Percentiles rank a stretch among this genome's conserved stretches.
phyloP scores from a whole-genome alignment of 2,888 invertebrate genomes.

The Mesorhabditis sp. region DNA sequence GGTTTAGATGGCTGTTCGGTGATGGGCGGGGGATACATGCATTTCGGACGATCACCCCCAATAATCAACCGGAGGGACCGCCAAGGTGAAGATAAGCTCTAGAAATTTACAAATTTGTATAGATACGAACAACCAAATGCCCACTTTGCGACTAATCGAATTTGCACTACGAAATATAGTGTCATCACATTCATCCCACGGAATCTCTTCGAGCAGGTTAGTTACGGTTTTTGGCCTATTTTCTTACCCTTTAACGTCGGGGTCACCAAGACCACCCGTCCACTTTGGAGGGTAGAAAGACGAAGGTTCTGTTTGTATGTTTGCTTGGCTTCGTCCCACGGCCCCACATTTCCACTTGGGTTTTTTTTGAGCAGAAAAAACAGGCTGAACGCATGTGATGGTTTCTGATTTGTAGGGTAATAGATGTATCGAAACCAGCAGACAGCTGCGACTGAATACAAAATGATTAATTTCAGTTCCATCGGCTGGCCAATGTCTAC shows the following conservation, averaged over 20 bases:
- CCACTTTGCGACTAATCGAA: slow-evolving; percentile 73
- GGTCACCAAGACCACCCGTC: background rate
- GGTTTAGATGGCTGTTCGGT: slow-evolving; percentile 24
- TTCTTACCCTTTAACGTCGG: background rate
- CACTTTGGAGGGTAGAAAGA: too few relatives aligned
- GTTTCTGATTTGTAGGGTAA: background rate
- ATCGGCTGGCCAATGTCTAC: slow-evolving; percentile 92
- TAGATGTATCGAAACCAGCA: background rate
- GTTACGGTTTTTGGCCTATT: background rate
- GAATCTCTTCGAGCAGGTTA: slow-evolving; percentile 79
- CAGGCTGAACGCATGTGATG: background rate
- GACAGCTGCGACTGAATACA: background rate
- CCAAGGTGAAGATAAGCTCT: slow-evolving; percentile 10
- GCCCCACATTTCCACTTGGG: background rate
- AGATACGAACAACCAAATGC: slow-evolving; percentile 39
- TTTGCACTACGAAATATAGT: slow-evolving; percentile 91
- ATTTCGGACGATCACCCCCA: slow-evolving; percentile 25
- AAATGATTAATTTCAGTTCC: slow-evolving; percentile 72
- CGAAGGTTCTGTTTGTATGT: too few relatives aligned
- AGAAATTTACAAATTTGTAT: background rate
- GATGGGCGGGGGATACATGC: slow-evolving; percentile 23
- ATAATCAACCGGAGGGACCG: slow-evolving; percentile 27
- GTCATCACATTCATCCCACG: slow-evolving; percentile 87
- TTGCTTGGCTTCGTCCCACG: too few relatives aligned
- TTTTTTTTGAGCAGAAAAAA: background rate